phyloP scores from a whole-genome alignment of 2,113 vertebrate species.

The Hydrochoerus hydrochaeris region DNA sequence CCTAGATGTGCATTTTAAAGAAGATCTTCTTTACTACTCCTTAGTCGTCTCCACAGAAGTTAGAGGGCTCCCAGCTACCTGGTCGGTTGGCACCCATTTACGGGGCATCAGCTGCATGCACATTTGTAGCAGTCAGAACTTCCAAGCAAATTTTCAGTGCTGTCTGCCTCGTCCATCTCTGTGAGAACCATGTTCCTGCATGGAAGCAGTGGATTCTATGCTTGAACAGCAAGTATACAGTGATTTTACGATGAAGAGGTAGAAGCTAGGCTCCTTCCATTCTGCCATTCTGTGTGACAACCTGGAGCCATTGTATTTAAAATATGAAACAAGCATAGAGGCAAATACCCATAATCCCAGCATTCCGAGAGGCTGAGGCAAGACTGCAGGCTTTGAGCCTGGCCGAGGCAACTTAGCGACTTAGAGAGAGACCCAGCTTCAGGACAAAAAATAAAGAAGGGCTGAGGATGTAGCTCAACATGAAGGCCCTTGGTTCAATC shows the following conservation, averaged over 20 bases:
- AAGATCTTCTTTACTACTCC: not conserved
- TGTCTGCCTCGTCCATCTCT: not conserved
- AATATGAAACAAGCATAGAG: not conserved
- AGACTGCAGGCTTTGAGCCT: not conserved
- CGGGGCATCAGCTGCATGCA: not conserved
- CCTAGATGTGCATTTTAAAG: not conserved
- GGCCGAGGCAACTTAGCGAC: not conserved
- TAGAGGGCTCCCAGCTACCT: not conserved
- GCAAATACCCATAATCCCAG: not conserved
- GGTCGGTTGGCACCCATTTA: not conserved
- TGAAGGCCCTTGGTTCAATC: not conserved
- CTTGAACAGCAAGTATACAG: too few species aligned
- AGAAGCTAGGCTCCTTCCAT: not conserved
- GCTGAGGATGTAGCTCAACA: not conserved
- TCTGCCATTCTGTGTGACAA: not conserved
- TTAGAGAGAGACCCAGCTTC: not conserved
- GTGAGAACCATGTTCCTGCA: not conserved
- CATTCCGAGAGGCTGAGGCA: not conserved
- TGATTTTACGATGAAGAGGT: not conserved
- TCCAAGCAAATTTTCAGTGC: not conserved
- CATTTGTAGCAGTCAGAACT: not conserved
- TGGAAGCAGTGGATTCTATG: not conserved
- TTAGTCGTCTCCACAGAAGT: not conserved
- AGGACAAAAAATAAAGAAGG: not conserved
- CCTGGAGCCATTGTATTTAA: not conserved